Evolutionary conservation across 2,888 invertebrate species (phyloP).

Genomic region (Drosophila nigritarsus): DNA sequence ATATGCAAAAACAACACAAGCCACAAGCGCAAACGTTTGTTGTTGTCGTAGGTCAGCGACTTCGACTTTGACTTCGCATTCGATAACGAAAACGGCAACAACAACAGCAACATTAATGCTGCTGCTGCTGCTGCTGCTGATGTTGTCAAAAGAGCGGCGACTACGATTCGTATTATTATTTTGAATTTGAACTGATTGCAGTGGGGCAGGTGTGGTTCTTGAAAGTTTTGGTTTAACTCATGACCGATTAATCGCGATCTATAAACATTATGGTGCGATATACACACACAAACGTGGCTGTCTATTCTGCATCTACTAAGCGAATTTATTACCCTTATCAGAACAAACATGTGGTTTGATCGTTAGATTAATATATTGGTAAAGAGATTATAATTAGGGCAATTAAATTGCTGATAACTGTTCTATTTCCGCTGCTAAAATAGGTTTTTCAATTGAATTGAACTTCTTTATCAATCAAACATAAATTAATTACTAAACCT

Average conservation of each 20-base stretch:
- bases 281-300: not conserved
- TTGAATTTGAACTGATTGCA: not conserved
- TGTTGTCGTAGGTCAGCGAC: conserved; percentile 74
- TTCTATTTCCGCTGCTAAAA: not conserved
- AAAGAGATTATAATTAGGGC: conserved; percentile 1
- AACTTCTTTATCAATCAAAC: not conserved
- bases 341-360: conserved; percentile 1
- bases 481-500: not conserved
- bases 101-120: conserved; percentile 6
- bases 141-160: not conserved
- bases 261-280: not conserved
- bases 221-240: conserved; percentile 16
- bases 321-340: not conserved
- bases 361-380: conserved; percentile 6
- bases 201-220: not conserved
- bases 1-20: conserved; percentile 3
- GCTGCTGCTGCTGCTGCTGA: not conserved
- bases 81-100: conserved; percentile 42
- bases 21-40: conserved; percentile 22
- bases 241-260: not conserved
- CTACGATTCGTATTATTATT: not conserved
- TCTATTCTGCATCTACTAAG: not conserved
- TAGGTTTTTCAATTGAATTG: not conserved
- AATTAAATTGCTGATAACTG: not conserved
- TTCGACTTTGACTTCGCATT: conserved; percentile 21